Conservation (phyloP, 92 coral and sea anemone genomes). For the Isaurus tuberculatus region DNA sequence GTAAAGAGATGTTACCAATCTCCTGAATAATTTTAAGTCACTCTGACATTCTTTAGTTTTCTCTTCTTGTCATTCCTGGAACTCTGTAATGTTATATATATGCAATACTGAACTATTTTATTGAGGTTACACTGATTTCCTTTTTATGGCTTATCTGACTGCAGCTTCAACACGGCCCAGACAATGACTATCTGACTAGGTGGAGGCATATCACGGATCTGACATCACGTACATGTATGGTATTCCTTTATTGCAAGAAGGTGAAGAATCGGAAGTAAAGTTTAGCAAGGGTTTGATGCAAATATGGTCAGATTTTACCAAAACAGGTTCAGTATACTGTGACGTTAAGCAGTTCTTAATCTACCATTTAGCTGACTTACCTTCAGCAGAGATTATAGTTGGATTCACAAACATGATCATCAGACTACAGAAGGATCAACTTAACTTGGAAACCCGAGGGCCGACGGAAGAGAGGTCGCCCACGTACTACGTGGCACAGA, state of each 20-base stretch:
- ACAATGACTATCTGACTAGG: not conserved
- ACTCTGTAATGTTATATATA: too few species aligned
- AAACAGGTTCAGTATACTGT: conserved; percentile 21
- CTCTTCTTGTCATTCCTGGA: too few species aligned
- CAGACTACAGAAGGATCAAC: too few species aligned
- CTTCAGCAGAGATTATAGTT: too few species aligned
- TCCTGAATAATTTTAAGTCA: too few species aligned
- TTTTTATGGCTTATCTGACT: not conserved
- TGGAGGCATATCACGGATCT: not conserved
- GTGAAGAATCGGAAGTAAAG: conserved; percentile 6
- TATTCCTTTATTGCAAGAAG: not conserved
- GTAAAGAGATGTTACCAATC: too few species aligned
- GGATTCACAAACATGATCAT: too few species aligned
- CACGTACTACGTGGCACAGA: too few species aligned
- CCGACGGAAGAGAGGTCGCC: too few species aligned
- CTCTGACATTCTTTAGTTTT: too few species aligned
- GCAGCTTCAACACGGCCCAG: conserved; percentile 6
- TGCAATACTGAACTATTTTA: not conserved
- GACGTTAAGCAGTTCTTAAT: not conserved
- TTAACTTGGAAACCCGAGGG: too few species aligned
- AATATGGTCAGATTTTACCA: not conserved
- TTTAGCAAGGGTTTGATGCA: conserved; percentile 9
- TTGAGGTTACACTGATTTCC: not conserved
- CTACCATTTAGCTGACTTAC: too few species aligned
- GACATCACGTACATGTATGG: conserved; percentile 10